Evolutionary conservation across 1,140 invertebrate genomes (phyloP), one percentile per base, ranked within the genome.

Genomic region (Cyclargus thomasi): DNA sequence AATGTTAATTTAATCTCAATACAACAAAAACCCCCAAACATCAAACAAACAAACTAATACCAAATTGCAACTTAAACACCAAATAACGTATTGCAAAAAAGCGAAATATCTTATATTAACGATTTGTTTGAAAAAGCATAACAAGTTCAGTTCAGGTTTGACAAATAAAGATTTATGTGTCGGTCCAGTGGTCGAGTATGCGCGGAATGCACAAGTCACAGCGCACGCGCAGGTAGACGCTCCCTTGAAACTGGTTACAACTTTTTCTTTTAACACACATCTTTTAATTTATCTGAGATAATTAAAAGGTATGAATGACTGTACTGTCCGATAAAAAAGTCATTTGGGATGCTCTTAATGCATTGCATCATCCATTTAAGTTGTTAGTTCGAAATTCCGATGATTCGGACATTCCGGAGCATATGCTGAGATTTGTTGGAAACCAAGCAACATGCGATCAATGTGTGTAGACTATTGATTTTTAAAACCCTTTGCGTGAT

Each of bases 141-240:
- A 47, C 39, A 47, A 2, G 39, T 47, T 14, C 39, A 16, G 11
- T 14, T 53, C 63, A n/a, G n/a, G 16, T 53, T 65, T 21, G 64
- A 55, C 39, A 65, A 65, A 23, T 22, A 17, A 20, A 47, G 22
- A 65, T 65, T 65, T 23, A 65, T 53, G 64, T 65, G 64, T 18
- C 36, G 36, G 21, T 35, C 64, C 53, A 20, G 14, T 22, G 47
- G 11, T 22, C 39, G 53, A 20, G 47, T 74, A 77, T 77, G 71
- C 67, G 36, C 63, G 72, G 75, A 79, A 77, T 77, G 74, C 64
- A 71, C 70, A 22, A 74, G 70, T 74, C 72, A 73, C 23, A 65
- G 36, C 29, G 74, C 77, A 77, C 65, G 36, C 39, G 74, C 77
- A 79, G 77, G 77, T 79, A 79, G 70, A 68, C 47, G 67, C 18